These are phyloP conservation scores for Emydocephalus ijimae DNA, from an alignment of 2,113 vertebrate genomes.

Conservation along the genomic window DNA sequence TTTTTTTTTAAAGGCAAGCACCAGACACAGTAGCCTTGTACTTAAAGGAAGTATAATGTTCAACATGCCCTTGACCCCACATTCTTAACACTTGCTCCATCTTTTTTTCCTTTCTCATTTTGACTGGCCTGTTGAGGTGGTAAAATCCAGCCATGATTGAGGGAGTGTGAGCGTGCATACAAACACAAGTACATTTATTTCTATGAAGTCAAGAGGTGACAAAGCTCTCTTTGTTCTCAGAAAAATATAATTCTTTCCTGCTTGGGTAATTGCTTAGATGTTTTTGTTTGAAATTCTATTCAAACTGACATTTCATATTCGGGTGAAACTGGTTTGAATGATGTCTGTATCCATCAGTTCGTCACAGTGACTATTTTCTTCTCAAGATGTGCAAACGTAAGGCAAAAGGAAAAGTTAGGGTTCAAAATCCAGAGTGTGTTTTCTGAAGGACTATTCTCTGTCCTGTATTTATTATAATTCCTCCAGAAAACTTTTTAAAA, in stretches of 20 bases:
- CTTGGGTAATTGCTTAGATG: constrained; percentile 51
- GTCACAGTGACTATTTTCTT: constrained; percentile 56
- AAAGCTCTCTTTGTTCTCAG: constrained; percentile 63
- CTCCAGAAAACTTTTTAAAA: constrained; percentile 51
- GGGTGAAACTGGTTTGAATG: constrained; percentile 54
- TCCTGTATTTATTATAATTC: constrained; percentile 53
- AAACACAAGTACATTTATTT: constrained; percentile 41
- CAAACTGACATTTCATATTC: constrained; percentile 55
- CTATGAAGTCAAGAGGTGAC: constrained; percentile 54
- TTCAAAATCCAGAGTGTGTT: constrained; percentile 49
- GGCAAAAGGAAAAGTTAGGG: constrained; percentile 59
- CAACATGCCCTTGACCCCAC: constrained; percentile 48
- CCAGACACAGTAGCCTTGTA: constrained; percentile 46
- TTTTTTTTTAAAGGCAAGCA: constrained; percentile 7
- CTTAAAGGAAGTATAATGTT: constrained; percentile 44
- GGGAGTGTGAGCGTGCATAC: constrained; percentile 26
- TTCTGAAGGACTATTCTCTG: constrained; percentile 46
- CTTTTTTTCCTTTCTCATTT: constrained; percentile 43
- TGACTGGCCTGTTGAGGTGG: constrained; percentile 24
- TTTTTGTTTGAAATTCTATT: constrained; percentile 67
- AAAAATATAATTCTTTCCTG: constrained; percentile 65
- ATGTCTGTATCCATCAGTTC: constrained; percentile 59
- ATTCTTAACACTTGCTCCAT: constrained; percentile 51
- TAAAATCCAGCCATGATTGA: constrained; percentile 31
- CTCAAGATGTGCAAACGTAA: constrained; percentile 42